Base-by-base conservation (phyloP, 1,140 invertebrate genomes). In the Choristoneura fumiferana region DNA sequence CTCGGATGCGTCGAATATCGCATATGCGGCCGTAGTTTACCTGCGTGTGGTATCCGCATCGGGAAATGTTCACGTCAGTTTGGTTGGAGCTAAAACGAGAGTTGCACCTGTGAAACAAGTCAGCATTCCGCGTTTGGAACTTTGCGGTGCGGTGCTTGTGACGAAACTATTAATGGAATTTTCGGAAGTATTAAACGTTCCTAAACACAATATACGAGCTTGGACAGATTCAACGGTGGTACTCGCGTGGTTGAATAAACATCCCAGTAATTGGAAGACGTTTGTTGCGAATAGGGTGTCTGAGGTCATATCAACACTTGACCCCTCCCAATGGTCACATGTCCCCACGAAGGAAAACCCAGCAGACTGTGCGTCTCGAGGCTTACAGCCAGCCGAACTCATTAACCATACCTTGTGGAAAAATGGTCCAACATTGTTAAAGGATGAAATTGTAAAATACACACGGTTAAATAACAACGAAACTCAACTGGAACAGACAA, bases 241-340 rank as follows among this genome's bases (percentile, higher is more conserved):
- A n/a, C n/a, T n/a, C n/a, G n/a, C n/a, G n/a, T n/a, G n/a, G n/a
- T n/a, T n/a, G n/a, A n/a, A n/a, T n/a, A n/a, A n/a, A n/a, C n/a
- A n/a, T n/a, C n/a, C n/a, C n/a, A n/a, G n/a, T n/a, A n/a, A n/a
- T n/a, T n/a, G n/a, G n/a, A 6, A 52, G 67, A 2, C 63, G 43
- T 36, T 78, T 73, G 57, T 84, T 74, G 73, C 52, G n/a, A 54
- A 70, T 71, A 49, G 81, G n/a, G 76, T 87, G 0, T 14, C 68
- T 1, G 52, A 69, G 60, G 84, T 87, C 22, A 69, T 69, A 58
- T 34, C 55, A 17, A 53, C 64, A 15, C 59, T 65, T 9, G 17
- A 37, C 14, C n/a, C 39, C 4, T 29, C 34, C 3, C 15, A 77
- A 8, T 91, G 87, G 90, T n/a, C 17, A 22, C 79, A 90, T 62